Base-by-base conservation (phyloP, 1,140 invertebrate genomes). In the Drosophila saltans region DNA sequence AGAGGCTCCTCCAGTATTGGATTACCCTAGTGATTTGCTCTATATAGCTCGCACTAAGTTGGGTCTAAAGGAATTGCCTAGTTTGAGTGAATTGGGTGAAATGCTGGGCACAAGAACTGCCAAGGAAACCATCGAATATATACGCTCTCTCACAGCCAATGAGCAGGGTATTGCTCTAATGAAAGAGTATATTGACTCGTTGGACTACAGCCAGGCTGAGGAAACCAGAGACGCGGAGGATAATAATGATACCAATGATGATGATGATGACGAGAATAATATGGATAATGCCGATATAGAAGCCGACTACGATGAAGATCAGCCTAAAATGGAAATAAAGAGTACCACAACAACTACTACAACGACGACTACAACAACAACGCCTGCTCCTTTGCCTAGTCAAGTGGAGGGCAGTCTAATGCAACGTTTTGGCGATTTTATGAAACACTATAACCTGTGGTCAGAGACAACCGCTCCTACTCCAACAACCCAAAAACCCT, bases 11-110 rank as follows among this genome's bases (percentile, higher is more conserved):
- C 2, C 40, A 0, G 26, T 33, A 1, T 70, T 69, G 3, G 81
- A 88, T 24, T 91, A 91, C 68, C 91, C 91, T 0, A 77, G 60
- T 9, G 91, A 92, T 74, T 66, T 92, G 40, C 55, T 92, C 0
- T 61, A 90, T 4, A 75, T 91, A 5, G 90, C 88, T 3, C 75
- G 69, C 6, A 69, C 69, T 24, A 90, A 91, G 48, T 66, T 92
- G 58, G 90, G 91, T 0, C 33, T 92, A 0, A 92, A 74, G 41
- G 73, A 90, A 52, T 65, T 92, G 58, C 91, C 91, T 0, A 81
- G 65, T 26, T 45, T 92, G 11, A 78, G 57, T 33, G 76, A 91
- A 39, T 59, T 92, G 2, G 78, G 81, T 6, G 76, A 91, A 28
- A 58, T 91, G 26, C 69, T 92, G 41, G 91, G 91, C 7, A 91